phyloP scores from a whole-genome alignment of 2,113 vertebrate genomes.

The Pseudorasbora parva region DNA sequence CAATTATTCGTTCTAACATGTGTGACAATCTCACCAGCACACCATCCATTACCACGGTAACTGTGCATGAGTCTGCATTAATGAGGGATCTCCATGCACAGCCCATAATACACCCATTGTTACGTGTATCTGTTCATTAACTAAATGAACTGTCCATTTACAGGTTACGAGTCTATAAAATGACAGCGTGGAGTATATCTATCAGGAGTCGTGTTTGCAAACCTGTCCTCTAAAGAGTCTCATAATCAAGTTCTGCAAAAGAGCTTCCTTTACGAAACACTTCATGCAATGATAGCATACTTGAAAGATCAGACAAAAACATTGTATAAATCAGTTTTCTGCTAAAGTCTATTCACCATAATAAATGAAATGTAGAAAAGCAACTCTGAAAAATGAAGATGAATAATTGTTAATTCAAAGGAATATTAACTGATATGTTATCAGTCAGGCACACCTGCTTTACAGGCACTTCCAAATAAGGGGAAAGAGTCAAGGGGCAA shows the following conservation, averaged over 20 bases:
- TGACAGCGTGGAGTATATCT: background rate
- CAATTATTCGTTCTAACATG: constrained; percentile 30
- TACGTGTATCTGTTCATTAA: constrained; percentile 35
- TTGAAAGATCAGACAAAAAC: background rate
- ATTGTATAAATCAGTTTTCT: background rate
- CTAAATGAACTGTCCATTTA: constrained; percentile 42
- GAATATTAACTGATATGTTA: background rate
- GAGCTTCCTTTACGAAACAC: background rate
- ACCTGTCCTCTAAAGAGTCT: background rate
- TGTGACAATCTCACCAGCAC: constrained; percentile 41
- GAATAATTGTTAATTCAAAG: background rate
- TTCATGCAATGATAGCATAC: background rate
- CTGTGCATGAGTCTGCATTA: constrained; percentile 37
- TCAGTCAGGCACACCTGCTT: constrained; percentile 9
- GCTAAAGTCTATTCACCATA: background rate
- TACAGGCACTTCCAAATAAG: background rate
- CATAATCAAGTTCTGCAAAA: background rate
- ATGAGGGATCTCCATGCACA: constrained; percentile 14
- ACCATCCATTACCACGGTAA: constrained; percentile 33
- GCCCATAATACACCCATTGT: constrained; percentile 33
- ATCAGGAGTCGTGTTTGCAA: constrained; percentile 16
- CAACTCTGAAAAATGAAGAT: background rate
- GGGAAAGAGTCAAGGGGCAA: background rate
- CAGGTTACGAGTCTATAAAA: constrained; percentile 35
- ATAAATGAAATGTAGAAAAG: background rate